phyloP scores from a whole-genome alignment of 2,888 invertebrate species.

The Eupithecia tripunctaria region DNA sequence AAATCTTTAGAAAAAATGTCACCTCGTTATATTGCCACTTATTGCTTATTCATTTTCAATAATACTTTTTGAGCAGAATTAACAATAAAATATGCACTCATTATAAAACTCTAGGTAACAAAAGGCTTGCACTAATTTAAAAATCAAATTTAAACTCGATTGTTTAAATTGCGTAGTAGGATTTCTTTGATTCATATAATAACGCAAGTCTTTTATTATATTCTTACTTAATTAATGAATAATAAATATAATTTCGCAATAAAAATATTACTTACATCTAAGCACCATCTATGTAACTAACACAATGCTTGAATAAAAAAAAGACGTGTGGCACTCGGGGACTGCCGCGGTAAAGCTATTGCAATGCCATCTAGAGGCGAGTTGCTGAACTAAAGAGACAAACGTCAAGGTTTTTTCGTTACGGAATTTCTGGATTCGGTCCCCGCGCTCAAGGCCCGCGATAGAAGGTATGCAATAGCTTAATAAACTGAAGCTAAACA shows the following conservation, averaged over 20 bases:
- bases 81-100: not conserved
- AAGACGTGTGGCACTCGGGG: too few relatives aligned
- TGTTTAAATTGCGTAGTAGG: not conserved
- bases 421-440: too few relatives aligned
- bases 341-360: too few relatives aligned
- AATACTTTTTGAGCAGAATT: slow-evolving; percentile 9
- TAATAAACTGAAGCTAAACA: not conserved
- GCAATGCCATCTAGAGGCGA: too few relatives aligned
- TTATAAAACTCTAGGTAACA: slow-evolving; percentile 1
- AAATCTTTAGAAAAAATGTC: not conserved
- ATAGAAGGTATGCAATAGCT: too few relatives aligned
- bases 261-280: not conserved
- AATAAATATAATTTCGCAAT: not conserved
- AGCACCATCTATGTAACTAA: not conserved
- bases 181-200: not conserved
- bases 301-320: not conserved
- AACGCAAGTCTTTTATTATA: not conserved
- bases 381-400: too few relatives aligned
- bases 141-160: not conserved
- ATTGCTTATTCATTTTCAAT: not conserved
- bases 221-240: not conserved
- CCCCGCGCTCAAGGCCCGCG: too few relatives aligned
- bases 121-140: not conserved
- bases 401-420: too few relatives aligned
- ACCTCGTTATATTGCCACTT: not conserved